Evolutionary conservation across 2,113 vertebrate species (phyloP).

Genomic region (Tapirus terrestris): DNA sequence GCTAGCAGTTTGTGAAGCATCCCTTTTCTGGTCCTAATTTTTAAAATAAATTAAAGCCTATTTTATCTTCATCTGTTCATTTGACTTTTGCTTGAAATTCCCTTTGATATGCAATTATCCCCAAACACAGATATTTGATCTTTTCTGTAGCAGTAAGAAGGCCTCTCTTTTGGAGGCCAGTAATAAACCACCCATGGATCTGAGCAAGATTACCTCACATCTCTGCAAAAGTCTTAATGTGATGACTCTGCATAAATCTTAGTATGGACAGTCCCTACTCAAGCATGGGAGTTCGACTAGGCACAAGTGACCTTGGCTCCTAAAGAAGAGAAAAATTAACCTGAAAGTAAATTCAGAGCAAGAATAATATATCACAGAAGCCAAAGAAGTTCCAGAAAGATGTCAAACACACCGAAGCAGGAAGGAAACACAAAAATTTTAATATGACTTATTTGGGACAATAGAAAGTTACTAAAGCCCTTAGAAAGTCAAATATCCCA

Average conservation of each 20-base stretch:
- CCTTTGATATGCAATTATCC: neutral
- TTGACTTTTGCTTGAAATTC: constrained; percentile 23
- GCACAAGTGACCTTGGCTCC: neutral
- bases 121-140: neutral
- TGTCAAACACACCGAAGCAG: neutral
- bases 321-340: neutral
- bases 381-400: neutral
- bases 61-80: neutral
- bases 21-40: neutral
- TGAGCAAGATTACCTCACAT: neutral
- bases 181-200: neutral
- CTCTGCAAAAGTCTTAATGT: neutral
- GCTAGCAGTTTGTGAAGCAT: neutral
- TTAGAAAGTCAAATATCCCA: constrained; percentile 19
- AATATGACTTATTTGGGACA: neutral
- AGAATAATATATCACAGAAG: neutral
- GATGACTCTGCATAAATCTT: neutral
- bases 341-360: neutral
- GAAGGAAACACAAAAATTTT: neutral
- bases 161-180: neutral
- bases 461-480: neutral
- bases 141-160: neutral
- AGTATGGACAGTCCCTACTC: neutral
- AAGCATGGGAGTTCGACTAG: neutral
- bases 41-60: neutral